Conservation (phyloP, 1,140 invertebrate genomes). For the Pomacea maculata region DNA sequence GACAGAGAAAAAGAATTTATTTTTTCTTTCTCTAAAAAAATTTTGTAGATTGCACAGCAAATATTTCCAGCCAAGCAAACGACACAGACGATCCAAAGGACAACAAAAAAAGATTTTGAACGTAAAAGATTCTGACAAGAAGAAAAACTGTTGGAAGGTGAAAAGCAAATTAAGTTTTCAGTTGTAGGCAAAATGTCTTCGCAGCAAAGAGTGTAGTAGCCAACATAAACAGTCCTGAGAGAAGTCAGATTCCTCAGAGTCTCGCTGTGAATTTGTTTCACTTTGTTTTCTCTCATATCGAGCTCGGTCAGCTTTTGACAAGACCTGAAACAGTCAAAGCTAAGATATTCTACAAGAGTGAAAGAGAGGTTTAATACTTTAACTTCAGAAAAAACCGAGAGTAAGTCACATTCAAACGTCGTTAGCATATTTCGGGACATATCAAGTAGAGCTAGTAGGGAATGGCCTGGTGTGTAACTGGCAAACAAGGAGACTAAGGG, state of each 20-base stretch:
- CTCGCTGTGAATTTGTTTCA: constrained; percentile 17
- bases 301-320: background rate
- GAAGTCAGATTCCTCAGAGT: constrained; percentile 9
- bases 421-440: background rate
- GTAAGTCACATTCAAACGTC: background rate
- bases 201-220: constrained; percentile 33
- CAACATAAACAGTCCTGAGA: constrained; percentile 12
- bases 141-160: too few relatives aligned
- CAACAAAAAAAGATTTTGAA: too few relatives aligned
- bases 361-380: background rate
- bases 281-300: constrained; percentile 8
- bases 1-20: too few relatives aligned
- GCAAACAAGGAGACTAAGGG: background rate
- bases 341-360: background rate
- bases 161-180: background rate
- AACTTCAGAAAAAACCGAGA: constrained; percentile 5
- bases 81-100: too few relatives aligned
- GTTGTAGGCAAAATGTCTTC: constrained; percentile 7
- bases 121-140: too few relatives aligned
- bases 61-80: too few relatives aligned
- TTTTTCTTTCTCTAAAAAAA: too few relatives aligned
- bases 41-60: too few relatives aligned
- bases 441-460: background rate
- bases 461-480: background rate
- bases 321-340: constrained; percentile 6